Base-by-base conservation (phyloP, 2,888 invertebrate species). In the Scaptomyza tumidula region DNA sequence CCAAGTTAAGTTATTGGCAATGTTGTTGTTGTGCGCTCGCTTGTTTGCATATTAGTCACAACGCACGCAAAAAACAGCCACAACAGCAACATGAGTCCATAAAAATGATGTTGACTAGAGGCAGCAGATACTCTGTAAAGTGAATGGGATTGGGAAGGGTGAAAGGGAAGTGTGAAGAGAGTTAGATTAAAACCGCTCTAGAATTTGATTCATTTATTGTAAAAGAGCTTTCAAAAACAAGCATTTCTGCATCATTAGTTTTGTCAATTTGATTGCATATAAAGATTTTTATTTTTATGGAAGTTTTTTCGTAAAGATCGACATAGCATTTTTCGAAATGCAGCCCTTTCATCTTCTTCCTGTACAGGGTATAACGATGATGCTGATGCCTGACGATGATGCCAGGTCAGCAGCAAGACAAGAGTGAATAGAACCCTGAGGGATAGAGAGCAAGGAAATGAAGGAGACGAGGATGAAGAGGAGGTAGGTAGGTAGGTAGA, bases 31-130 rank as follows among this genome's bases (percentile, higher is more conserved):
- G 82, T 13, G 6, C 66, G 53, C 49, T 70, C 58, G 78, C 87
- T 82, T 88, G 86, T 86, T 88, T 86, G 88, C 88, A 86, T 86
- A 86, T 86, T 88, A 88, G 84, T 86, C 86, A 84, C 74, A 80
- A 54, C 43, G 53, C 19, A 60, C 49, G 68, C 71, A 71, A 64
- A 59, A 58, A 60, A 39, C 4, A 39, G 41, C 57, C 31, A 24
- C 54, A 65, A 29, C 57, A 58, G 33, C 59, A 60, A 43, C 35
- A 56, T 49, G 27, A 56, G 19, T 13, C 27, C 11, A 19, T 13
- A 11, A n/a, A 5, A 39, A 27, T 6, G 4, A 6, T 16, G 11
- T 9, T 19, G 19, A 19, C 19, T 19, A 19, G 19, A 19, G 19
- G 19, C 19, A 19, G 19, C 19, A 19, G 24, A 24, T 24, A 24